Base-by-base conservation (phyloP, 2,113 vertebrate species). In the Rousettus leschenaultii region DNA sequence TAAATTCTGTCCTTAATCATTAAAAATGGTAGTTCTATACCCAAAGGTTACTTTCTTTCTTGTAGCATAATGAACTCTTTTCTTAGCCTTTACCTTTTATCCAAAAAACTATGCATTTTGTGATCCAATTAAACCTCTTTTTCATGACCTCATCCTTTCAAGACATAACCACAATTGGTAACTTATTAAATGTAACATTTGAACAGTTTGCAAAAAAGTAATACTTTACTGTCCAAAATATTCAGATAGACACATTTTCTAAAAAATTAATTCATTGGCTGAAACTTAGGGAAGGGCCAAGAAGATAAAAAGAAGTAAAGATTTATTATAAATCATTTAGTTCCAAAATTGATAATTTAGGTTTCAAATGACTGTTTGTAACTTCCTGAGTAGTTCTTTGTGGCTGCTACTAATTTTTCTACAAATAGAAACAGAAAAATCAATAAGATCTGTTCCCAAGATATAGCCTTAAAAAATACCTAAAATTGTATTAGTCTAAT, bases 91-190 rank as follows among this genome's bases (percentile, higher is more conserved):
- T 92, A 91, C 48, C 75, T 96, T 96, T 96, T 92, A 93, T 79
- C 53, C 45, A 95, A 89, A 89, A 95, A 82, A 84, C 21, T 78
- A 22, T 48, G 71, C 24, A 88, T 94, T 97, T 88, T 93, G 87
- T 98, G 95, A 97, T 97, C 92, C 75, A 97, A 97, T 98, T 97
- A 95, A 95, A 93, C 68, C 97, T 91, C 45, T 86, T 73, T 79
- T n/a, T 80, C 12, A 73, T 96, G 91, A 95, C 24, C 74, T 96
- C 85, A 71, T 96, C 79, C 15, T 96, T 96, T 97, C 57, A 55
- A 95, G 68, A 66, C 59, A 83, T 66, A 80, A 92, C 33, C 78
- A 63, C 59, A 88, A 95, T 78, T 86, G 59, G 78, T 45, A 95
- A 97, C 95, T 97, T 92, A 96, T 61, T 90, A 95, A 97, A 91